These are phyloP conservation scores for Cyprinella venusta DNA, from an alignment of 2,797 vertebrate species.

Conservation along the genomic window DNA sequence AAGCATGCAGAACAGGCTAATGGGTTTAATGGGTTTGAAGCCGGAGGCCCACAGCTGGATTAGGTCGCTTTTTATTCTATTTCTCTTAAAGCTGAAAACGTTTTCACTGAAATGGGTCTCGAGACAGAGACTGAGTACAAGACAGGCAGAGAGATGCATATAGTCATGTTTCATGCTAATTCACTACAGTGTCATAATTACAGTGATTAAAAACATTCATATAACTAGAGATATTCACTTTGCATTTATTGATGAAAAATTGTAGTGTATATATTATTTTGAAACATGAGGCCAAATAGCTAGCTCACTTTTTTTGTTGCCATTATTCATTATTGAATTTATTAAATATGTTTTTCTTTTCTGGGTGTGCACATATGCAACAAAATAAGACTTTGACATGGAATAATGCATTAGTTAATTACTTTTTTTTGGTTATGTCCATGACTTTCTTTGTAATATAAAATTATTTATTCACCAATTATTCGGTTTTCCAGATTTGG, in stretches of 20 bases:
- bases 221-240: background rate
- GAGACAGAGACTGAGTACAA: background rate
- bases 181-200: background rate
- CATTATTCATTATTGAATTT: background rate
- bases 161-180: background rate
- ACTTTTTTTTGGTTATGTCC: background rate
- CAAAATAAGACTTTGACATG: background rate
- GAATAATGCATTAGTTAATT: background rate
- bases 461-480: background rate
- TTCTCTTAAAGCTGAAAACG: background rate
- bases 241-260: background rate
- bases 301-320: background rate
- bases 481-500: background rate
- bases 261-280: background rate
- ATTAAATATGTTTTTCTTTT: background rate
- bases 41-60: background rate
- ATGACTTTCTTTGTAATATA: background rate
- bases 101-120: background rate
- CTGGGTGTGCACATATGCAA: background rate
- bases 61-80: background rate
- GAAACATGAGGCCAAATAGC: background rate
- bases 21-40: constrained; percentile 5
- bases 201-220: background rate
- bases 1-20: constrained; percentile 30
- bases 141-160: background rate